These are phyloP conservation scores for Idris sp. DNA, from an alignment of 1,140 invertebrate genomes.

Conservation along the genomic window DNA sequence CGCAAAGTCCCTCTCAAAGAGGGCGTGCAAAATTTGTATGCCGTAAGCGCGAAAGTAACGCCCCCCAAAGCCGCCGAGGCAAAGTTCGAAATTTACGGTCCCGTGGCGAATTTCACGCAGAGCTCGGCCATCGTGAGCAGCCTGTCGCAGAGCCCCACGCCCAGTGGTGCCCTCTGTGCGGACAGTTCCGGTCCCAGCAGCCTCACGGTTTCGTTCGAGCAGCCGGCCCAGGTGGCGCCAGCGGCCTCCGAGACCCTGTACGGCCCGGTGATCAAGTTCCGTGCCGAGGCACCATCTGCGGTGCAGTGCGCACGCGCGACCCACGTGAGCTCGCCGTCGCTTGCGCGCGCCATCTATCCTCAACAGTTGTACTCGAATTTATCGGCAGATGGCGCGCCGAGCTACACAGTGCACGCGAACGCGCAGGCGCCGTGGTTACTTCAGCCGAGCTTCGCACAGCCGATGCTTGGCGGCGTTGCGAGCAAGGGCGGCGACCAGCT, in stretches of 20 bases:
- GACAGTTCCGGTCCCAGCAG: conserved; percentile 67
- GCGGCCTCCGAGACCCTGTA: conserved; percentile 71
- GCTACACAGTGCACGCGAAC: conserved; percentile 68
- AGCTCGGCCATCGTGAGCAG: conserved; percentile 74
- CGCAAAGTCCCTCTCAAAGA: conserved; percentile 68
- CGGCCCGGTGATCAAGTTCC: conserved; percentile 75
- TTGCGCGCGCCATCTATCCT: conserved; percentile 65
- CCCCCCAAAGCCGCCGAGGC: conserved; percentile 22
- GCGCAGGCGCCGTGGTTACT: conserved; percentile 70
- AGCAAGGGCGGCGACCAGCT: conserved; percentile 42
- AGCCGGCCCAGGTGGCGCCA: conserved; percentile 28
- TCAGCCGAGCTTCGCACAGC: conserved; percentile 53
- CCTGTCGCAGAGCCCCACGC: conserved; percentile 71
- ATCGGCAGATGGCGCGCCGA: conserved; percentile 60
- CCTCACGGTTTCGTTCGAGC: conserved; percentile 49
- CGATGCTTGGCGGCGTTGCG: too few species aligned
- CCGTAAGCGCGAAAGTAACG: conserved; percentile 61
- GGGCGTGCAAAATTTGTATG: conserved; percentile 74
- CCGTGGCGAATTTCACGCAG: conserved; percentile 74
- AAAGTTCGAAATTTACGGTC: conserved; percentile 73
- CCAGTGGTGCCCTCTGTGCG: conserved; percentile 64
- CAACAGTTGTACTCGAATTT: conserved; percentile 73
- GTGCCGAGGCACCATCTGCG: conserved; percentile 62
- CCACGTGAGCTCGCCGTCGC: conserved; percentile 57
- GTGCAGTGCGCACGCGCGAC: conserved; percentile 61